Percentiles rank a stretch among this genome's conserved stretches.
Evolutionary conservation across 2,797 vertebrate genomes (phyloP).

Genomic region (Carapus acus): DNA sequence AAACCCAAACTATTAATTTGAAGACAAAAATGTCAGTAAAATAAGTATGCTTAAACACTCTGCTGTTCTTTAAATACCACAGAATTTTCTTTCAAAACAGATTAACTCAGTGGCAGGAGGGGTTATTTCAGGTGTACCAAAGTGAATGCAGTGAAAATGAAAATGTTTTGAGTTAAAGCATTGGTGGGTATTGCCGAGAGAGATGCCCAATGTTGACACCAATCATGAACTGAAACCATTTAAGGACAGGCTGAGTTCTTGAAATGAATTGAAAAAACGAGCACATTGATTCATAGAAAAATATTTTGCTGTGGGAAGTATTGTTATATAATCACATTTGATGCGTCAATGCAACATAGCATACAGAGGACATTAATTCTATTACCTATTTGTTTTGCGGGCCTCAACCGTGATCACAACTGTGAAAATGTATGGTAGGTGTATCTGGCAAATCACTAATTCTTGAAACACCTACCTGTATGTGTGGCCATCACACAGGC

Average conservation of each 20-base stretch:
- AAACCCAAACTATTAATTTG: no score
- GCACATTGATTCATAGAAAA: background rate
- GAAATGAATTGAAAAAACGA: constrained; percentile 2
- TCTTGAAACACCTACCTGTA: constrained; percentile 77
- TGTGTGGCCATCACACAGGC: constrained; percentile 90
- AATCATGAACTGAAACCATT: constrained; percentile 16
- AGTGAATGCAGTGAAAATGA: constrained; percentile 33
- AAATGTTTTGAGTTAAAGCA: constrained; percentile 31
- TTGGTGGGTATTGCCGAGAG: constrained; percentile 19
- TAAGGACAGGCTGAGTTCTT: constrained; percentile 15
- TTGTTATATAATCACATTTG: constrained; percentile 4
- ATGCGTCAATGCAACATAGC: background rate
- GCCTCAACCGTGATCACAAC: background rate
- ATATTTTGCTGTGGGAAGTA: no score
- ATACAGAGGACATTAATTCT: background rate
- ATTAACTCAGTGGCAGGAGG: constrained; percentile 17
- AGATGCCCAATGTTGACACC: constrained; percentile 14
- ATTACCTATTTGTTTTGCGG: background rate
- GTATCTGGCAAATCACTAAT: constrained; percentile 1
- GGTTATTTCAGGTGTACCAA: constrained; percentile 22
- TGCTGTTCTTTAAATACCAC: no score
- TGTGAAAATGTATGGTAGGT: background rate
- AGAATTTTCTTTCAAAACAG: constrained; percentile 7
- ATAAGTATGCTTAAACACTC: no score
- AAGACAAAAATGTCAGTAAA: no score